A percentile compares a stretch with the other conserved stretches of the same genome.
phyloP scores from a whole-genome alignment of 2,888 invertebrate genomes.

The Agonopterix heracliana region DNA sequence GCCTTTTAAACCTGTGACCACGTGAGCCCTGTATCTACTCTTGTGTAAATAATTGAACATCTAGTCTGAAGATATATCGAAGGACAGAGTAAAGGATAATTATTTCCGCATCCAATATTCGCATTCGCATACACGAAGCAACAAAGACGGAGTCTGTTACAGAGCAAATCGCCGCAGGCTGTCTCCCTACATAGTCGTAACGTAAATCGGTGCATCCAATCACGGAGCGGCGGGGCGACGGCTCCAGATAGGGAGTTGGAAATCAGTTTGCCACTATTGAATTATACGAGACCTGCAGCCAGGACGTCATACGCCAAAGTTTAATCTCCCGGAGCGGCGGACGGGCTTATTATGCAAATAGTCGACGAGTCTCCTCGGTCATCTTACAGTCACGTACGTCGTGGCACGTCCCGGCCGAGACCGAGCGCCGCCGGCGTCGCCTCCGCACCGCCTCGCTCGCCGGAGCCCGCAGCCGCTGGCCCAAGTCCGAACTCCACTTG shows the following conservation, averaged over 20 bases:
- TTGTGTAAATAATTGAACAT: constrained; percentile 46
- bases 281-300: constrained; percentile 66
- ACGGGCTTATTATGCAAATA: constrained; percentile 72
- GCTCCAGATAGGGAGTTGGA: constrained; percentile 47
- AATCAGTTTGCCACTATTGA: constrained; percentile 73
- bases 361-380: constrained; percentile 55
- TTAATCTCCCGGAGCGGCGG: constrained; percentile 67
- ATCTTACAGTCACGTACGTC: constrained; percentile 57
- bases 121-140: constrained; percentile 19
- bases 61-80: constrained; percentile 22
- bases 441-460: not conserved
- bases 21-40: constrained; percentile 38
- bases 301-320: constrained; percentile 69
- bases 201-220: constrained; percentile 58
- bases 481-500: not conserved
- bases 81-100: constrained; percentile 28
- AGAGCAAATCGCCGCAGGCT: constrained; percentile 40
- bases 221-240: constrained; percentile 33
- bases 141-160: constrained; percentile 44
- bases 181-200: constrained; percentile 27
- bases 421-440: constrained; percentile 10
- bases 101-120: constrained; percentile 47
- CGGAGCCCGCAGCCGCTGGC: not conserved
- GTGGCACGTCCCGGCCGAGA: constrained; percentile 23
- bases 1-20: constrained; percentile 56